These are phyloP conservation scores for Sus scrofa DNA, from an alignment of 2,113 vertebrate genomes.

Conservation along the genomic window T2T-Sscrofa CM000828.6:29977501-29978000, in stretches of 20 bases:
- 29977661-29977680: not conserved
- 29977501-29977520: not conserved
- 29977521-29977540: not conserved
- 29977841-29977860: slow-evolving; percentile 47
- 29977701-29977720: slow-evolving; percentile 4
- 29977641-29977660: slow-evolving; percentile 16
- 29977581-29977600: not conserved
- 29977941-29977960: not conserved
- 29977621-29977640: not conserved
- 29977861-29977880: not conserved
- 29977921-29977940: slow-evolving; percentile 24
- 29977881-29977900: not conserved
- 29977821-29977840: not conserved
- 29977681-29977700: not conserved
- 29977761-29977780: not conserved
- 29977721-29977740: slow-evolving; percentile 9
- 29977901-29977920: not conserved
- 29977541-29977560: not conserved
- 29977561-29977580: not conserved
- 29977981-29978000: slow-evolving; percentile 21
- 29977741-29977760: not conserved
- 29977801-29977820: not conserved
- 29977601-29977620: not conserved
- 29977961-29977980: slow-evolving; percentile 30
- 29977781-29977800: slow-evolving; percentile 12